Percentiles rank a stretch among this genome's conserved stretches.
These are phyloP conservation scores for Martes martes DNA, from an alignment of 2,113 vertebrate genomes.

Conservation along the genomic window DNA sequence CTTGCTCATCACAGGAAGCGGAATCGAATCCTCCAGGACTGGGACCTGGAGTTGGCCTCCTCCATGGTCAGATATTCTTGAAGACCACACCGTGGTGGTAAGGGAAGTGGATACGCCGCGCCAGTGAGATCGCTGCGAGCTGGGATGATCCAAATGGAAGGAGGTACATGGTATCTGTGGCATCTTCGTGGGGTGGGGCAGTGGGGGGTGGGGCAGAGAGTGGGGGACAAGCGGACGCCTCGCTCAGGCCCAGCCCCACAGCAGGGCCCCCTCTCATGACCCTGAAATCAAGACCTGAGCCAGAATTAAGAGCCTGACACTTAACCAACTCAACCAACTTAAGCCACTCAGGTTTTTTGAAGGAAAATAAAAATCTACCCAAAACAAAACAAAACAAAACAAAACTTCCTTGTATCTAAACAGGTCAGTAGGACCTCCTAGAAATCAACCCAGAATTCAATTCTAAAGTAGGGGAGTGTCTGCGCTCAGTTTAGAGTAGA, in stretches of 20 bases:
- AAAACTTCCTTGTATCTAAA: not conserved
- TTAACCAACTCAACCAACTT: not conserved
- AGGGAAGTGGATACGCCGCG: not conserved
- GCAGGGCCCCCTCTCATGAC: not conserved
- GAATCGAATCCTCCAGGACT: not conserved
- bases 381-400: not conserved
- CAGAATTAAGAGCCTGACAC: not conserved
- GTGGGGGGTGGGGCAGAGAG: not conserved
- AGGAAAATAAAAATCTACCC: not conserved
- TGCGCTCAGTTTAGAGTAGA: not conserved
- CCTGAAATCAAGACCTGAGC: not conserved
- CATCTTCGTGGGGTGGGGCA: not conserved
- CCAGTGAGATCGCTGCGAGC: not conserved
- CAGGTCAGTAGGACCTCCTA: not conserved
- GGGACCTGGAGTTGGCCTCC: not conserved
- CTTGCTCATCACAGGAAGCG: not conserved
- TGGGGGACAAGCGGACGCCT: not conserved
- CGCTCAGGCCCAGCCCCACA: not conserved
- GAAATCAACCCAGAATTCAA: not conserved
- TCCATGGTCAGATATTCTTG: not conserved
- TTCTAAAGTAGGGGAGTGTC: not conserved
- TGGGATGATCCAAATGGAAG: not conserved
- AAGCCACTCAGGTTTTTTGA: not conserved
- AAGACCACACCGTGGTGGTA: not conserved
- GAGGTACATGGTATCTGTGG: not conserved